Conservation (phyloP, 2,888 invertebrate species). For the Dolichopus griseipennis region DNA sequence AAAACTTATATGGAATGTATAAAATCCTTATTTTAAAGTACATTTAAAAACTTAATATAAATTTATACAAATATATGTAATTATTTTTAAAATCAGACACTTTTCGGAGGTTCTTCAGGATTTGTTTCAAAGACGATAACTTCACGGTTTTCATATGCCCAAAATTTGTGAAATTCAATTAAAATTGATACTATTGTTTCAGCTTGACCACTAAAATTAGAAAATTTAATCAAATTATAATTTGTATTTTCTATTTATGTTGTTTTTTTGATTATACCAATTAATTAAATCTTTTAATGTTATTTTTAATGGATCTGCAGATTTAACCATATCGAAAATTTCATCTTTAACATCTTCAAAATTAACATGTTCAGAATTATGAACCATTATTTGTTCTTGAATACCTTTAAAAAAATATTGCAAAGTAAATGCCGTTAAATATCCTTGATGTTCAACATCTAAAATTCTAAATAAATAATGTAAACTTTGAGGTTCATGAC, state of each 20-base stretch:
- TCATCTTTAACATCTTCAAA: constrained; percentile 96
- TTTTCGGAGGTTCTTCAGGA: constrained; percentile 31
- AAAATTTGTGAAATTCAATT: constrained; percentile 92
- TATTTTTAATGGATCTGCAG: constrained; percentile 71
- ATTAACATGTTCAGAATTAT: constrained; percentile 80
- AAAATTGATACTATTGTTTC: constrained; percentile 90
- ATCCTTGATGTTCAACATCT: constrained; percentile 81
- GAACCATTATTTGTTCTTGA: constrained; percentile 78
- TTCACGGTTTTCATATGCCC: constrained; percentile 93
- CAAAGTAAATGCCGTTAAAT: constrained; percentile 79
- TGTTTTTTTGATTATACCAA: too few relatives aligned
- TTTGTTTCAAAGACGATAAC: constrained; percentile 55
- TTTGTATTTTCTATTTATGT: background rate
- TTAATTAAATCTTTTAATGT: constrained; percentile 76
- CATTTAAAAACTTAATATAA: too few relatives aligned
- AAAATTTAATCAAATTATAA: constrained; percentile 3
- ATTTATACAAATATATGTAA: too few relatives aligned
- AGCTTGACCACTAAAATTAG: constrained; percentile 69
- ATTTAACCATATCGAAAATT: constrained; percentile 96
- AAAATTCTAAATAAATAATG: constrained; percentile 86
- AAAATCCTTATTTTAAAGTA: too few relatives aligned
- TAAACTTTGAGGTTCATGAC: constrained; percentile 81
- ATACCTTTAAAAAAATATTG: constrained; percentile 93
- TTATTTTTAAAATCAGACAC: constrained; percentile 27
- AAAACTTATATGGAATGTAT: too few relatives aligned